Conservation (phyloP, 2,113 vertebrate species). For the Rhynchomys soricoides region DNA sequence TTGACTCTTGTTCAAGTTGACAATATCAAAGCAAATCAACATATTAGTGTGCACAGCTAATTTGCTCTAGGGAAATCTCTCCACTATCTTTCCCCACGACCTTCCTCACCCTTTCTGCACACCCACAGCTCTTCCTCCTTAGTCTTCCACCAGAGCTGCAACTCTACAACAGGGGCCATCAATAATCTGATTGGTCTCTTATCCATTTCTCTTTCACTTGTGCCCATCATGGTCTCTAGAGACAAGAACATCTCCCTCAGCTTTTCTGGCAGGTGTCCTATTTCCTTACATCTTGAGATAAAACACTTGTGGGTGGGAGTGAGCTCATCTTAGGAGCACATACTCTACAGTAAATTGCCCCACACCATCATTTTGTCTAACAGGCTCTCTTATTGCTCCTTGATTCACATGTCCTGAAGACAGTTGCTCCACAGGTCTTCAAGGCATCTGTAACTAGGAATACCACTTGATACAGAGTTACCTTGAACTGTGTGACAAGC, state of each 20-base stretch:
- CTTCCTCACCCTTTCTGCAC: neutral
- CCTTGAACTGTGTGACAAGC: neutral
- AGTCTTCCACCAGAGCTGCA: neutral
- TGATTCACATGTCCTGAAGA: neutral
- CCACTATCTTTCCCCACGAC: neutral
- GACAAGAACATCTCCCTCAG: neutral
- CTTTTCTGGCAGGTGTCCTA: neutral
- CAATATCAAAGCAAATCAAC: conserved; percentile 25
- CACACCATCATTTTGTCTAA: neutral
- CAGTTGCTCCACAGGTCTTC: neutral
- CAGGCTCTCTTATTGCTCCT: neutral
- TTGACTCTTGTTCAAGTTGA: conserved; percentile 31
- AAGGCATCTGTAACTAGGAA: neutral
- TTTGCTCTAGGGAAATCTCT: neutral
- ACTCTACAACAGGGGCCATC: neutral
- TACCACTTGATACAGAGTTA: neutral
- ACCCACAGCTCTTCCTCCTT: neutral
- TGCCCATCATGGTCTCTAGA: neutral
- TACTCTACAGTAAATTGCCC: neutral
- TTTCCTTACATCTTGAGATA: conserved; percentile 9
- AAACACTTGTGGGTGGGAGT: neutral
- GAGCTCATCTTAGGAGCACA: no score
- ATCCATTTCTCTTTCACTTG: neutral
- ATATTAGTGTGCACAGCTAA: neutral
- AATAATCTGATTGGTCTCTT: neutral